Percentiles rank a stretch among this genome's conserved stretches.
These are phyloP conservation scores for Athripsodes cinereus DNA, from an alignment of 2,888 invertebrate genomes.

Conservation along the genomic window DNA sequence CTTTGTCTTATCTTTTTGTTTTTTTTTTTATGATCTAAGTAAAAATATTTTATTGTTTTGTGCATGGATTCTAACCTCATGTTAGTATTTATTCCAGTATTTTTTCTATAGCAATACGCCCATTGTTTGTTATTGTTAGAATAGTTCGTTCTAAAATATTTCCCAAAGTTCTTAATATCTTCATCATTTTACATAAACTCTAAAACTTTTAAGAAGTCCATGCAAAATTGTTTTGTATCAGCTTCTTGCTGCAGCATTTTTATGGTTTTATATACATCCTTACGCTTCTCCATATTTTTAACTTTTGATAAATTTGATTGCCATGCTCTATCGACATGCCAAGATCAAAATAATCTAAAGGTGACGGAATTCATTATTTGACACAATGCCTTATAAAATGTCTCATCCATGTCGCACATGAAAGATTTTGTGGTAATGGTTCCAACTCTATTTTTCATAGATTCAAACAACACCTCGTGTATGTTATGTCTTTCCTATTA, in stretches of 20 bases:
- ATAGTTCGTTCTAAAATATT: background rate
- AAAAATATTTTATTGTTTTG: slow-evolving; percentile 1
- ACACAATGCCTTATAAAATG: slow-evolving; percentile 4
- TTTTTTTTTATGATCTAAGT: slow-evolving; percentile 2
- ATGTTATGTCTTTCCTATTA: background rate
- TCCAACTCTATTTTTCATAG: background rate
- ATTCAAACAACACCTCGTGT: background rate
- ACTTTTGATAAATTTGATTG: slow-evolving; percentile 1
- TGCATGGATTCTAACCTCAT: slow-evolving; percentile 1
- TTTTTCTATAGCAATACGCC: slow-evolving; percentile 4
- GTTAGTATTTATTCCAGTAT: background rate
- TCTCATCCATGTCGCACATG: slow-evolving; percentile 4
- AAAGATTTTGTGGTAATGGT: background rate
- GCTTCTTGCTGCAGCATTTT: slow-evolving; percentile 1
- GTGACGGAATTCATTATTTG: slow-evolving; percentile 1
- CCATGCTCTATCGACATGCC: slow-evolving; percentile 3
- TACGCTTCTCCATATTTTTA: background rate
- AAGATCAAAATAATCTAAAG: background rate
- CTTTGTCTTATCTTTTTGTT: slow-evolving; percentile 1
- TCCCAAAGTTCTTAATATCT: background rate
- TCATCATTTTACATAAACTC: background rate
- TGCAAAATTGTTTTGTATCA: background rate
- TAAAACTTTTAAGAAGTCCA: background rate
- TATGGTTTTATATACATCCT: slow-evolving; percentile 1
- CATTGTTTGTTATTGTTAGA: background rate